phyloP scores from a whole-genome alignment of 2,888 invertebrate genomes.

The Meteorus cinctellus region DNA sequence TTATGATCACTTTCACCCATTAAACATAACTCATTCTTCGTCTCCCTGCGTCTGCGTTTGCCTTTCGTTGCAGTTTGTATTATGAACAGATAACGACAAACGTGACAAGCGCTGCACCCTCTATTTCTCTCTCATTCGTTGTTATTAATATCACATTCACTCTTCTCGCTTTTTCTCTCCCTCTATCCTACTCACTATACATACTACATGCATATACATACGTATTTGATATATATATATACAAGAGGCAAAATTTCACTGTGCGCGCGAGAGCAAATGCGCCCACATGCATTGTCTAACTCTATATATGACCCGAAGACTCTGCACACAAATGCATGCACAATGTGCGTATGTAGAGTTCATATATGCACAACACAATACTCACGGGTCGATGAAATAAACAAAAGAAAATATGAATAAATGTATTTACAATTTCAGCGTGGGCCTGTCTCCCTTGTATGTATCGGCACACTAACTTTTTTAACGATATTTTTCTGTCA shows the following conservation, averaged over 20 bases:
- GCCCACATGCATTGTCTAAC: slow-evolving; percentile 71
- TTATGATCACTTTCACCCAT: slow-evolving; percentile 38
- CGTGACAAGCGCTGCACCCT: not conserved
- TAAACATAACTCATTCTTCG: slow-evolving; percentile 36
- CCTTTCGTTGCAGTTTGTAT: slow-evolving; percentile 29
- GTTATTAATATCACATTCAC: not conserved
- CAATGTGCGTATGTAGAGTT: too few relatives aligned
- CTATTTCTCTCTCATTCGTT: not conserved
- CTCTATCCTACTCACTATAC: not conserved
- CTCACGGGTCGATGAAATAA: slow-evolving; percentile 60
- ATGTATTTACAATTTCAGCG: slow-evolving; percentile 68
- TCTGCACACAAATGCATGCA: not conserved
- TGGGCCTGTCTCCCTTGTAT: slow-evolving; percentile 50
- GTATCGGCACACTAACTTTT: not conserved
- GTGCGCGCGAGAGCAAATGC: slow-evolving; percentile 58
- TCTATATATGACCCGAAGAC: slow-evolving; percentile 14
- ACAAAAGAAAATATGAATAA: slow-evolving; percentile 66
- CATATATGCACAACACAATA: slow-evolving; percentile 68
- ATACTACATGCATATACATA: not conserved
- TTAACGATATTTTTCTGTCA: not conserved
- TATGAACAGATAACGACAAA: slow-evolving; percentile 31
- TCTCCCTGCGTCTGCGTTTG: slow-evolving; percentile 12
- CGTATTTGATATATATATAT: not conserved
- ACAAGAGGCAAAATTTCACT: slow-evolving; percentile 16
- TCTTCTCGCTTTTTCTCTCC: not conserved